phyloP scores from a whole-genome alignment of 1,140 invertebrate genomes.

The Bathynomus jamesi region DNA sequence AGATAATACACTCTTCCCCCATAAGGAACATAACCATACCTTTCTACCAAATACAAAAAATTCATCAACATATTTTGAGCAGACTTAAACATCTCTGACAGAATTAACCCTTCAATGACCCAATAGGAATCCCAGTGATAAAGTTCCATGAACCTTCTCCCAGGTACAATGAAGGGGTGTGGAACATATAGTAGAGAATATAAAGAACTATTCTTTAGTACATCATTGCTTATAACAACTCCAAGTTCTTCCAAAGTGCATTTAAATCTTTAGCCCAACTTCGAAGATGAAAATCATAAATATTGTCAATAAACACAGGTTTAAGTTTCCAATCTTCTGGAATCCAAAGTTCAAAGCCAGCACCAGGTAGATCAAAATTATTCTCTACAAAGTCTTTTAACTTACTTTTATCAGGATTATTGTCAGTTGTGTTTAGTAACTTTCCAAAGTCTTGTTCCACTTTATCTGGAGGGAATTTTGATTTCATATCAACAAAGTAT shows the following conservation, averaged over 20 bases:
- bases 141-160: slow-evolving; percentile 77
- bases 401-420: slow-evolving; percentile 49
- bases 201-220: slow-evolving; percentile 57
- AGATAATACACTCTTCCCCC: slow-evolving; percentile 79
- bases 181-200: slow-evolving; percentile 64
- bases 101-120: slow-evolving; percentile 76
- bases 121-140: slow-evolving; percentile 96
- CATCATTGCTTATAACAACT: slow-evolving; percentile 70
- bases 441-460: slow-evolving; percentile 54
- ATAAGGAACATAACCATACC: slow-evolving; percentile 78
- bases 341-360: slow-evolving; percentile 65
- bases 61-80: slow-evolving; percentile 72
- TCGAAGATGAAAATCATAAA: slow-evolving; percentile 58
- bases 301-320: slow-evolving; percentile 57
- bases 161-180: slow-evolving; percentile 83
- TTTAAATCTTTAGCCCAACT: slow-evolving; percentile 45
- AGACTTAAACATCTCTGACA: slow-evolving; percentile 75
- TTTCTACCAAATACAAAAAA: slow-evolving; percentile 65
- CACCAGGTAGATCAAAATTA: slow-evolving; percentile 53
- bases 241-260: slow-evolving; percentile 71
- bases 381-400: slow-evolving; percentile 55
- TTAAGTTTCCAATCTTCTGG: slow-evolving; percentile 65
- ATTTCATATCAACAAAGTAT: slow-evolving; percentile 78
- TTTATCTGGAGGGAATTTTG: slow-evolving; percentile 54
- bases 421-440: slow-evolving; percentile 55